Percentiles rank a stretch among this genome's conserved stretches.
phyloP scores from a whole-genome alignment of 64 coral and sea anemone genomes.

The Montipora cactus region DNA sequence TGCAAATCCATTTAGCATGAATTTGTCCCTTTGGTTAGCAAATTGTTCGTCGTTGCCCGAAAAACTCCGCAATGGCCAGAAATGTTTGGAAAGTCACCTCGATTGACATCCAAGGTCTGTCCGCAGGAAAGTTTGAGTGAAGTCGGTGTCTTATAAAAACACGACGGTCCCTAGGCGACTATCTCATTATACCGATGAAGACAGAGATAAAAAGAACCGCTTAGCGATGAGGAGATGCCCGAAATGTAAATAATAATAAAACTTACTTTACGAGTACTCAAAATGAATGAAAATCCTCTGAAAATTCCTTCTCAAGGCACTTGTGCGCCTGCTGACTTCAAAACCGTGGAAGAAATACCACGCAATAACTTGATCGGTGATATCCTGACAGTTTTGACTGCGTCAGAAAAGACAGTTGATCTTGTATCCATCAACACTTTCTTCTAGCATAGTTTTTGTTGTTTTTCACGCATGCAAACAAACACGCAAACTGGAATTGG shows the following conservation, averaged over 20 bases:
- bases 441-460: conserved; percentile 1
- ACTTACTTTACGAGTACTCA: conserved; percentile 11
- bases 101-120: not conserved
- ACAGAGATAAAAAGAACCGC: conserved; percentile 17
- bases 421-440: not conserved
- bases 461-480: not conserved
- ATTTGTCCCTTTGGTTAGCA: not conserved
- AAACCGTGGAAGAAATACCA: not conserved
- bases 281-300: not conserved
- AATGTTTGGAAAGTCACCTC: not conserved
- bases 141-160: conserved; percentile 16
- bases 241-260: not conserved
- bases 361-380: not conserved
- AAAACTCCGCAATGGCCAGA: not conserved
- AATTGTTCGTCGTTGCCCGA: not conserved
- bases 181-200: not conserved
- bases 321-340: not conserved
- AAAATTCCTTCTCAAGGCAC: not conserved
- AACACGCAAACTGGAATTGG: not conserved
- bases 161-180: conserved; percentile 18
- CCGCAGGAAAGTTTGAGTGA: not conserved
- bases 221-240: not conserved
- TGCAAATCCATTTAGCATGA: not conserved
- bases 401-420: conserved; percentile 15
- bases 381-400: not conserved